Conservation (phyloP, 2,113 vertebrate species). For the Nycticryphes semicollaris region DNA sequence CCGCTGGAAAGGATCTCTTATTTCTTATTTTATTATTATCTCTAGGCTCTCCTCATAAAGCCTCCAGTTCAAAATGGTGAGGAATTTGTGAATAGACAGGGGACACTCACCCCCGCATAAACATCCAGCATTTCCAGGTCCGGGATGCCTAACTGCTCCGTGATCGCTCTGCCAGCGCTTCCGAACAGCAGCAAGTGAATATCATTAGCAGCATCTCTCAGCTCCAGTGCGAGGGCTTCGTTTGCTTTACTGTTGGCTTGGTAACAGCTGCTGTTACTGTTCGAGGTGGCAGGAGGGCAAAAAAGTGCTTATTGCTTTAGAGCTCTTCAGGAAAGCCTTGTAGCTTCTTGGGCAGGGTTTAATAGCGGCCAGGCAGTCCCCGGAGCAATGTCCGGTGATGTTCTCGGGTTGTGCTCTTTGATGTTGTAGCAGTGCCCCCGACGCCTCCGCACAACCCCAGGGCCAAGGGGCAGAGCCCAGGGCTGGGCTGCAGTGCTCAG, state of each 20-base stretch:
- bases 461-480: neutral
- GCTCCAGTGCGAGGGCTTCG: neutral
- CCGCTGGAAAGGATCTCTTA: neutral
- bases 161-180: neutral
- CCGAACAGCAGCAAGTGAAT: neutral
- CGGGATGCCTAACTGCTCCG: neutral
- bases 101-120: neutral
- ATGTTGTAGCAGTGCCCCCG: neutral
- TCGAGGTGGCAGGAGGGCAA: conserved; percentile 52
- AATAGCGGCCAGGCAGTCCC: neutral
- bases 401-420: neutral
- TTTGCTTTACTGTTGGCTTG: conserved; percentile 60
- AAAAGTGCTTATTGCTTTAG: conserved; percentile 33
- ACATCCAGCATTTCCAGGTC: neutral
- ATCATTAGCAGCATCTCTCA: neutral
- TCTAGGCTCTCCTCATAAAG: neutral
- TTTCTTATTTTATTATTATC: neutral
- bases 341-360: conserved; percentile 9
- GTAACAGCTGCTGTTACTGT: conserved; percentile 53
- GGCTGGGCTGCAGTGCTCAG: neutral
- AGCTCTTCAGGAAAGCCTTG: conserved; percentile 34
- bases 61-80: neutral
- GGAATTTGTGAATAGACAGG: neutral
- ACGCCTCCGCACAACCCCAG: neutral
- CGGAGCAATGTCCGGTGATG: neutral